Evolutionary conservation across 1,140 invertebrate species (phyloP).

Genomic region (Sweltsa coloradensis): DNA sequence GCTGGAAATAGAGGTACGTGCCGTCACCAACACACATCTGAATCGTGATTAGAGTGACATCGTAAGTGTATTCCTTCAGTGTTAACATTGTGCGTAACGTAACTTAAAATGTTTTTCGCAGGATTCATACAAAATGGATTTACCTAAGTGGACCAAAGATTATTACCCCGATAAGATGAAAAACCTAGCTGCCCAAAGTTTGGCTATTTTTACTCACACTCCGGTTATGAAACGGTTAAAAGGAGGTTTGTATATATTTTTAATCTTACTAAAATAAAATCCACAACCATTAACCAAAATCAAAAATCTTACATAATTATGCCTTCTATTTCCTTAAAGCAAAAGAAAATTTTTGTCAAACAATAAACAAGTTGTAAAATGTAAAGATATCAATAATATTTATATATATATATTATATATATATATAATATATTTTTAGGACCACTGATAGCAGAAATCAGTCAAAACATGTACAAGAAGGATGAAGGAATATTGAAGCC

Average conservation of each 20-base stretch:
- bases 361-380: neutral
- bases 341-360: neutral
- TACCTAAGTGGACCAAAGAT: slow-evolving; percentile 58
- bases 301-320: no score
- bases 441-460: slow-evolving; percentile 30
- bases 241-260: slow-evolving; percentile 37
- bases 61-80: neutral
- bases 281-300: neutral
- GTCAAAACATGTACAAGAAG: slow-evolving; percentile 26
- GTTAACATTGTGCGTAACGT: neutral
- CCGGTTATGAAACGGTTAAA: slow-evolving; percentile 56
- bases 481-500: slow-evolving; percentile 23
- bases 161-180: slow-evolving; percentile 56
- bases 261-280: neutral
- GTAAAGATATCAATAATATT: neutral
- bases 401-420: slow-evolving; percentile 6
- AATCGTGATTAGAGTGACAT: neutral
- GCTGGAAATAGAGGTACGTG: slow-evolving; percentile 48
- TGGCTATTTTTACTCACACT: slow-evolving; percentile 56
- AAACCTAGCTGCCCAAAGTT: slow-evolving; percentile 48
- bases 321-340: no score
- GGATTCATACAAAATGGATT: slow-evolving; percentile 33
- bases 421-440: slow-evolving; percentile 19
- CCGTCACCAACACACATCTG: neutral
- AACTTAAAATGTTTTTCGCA: neutral